Evolutionary conservation across 2,888 invertebrate genomes (phyloP).

Genomic region (Scaptomyza cyrtandrae): DNA sequence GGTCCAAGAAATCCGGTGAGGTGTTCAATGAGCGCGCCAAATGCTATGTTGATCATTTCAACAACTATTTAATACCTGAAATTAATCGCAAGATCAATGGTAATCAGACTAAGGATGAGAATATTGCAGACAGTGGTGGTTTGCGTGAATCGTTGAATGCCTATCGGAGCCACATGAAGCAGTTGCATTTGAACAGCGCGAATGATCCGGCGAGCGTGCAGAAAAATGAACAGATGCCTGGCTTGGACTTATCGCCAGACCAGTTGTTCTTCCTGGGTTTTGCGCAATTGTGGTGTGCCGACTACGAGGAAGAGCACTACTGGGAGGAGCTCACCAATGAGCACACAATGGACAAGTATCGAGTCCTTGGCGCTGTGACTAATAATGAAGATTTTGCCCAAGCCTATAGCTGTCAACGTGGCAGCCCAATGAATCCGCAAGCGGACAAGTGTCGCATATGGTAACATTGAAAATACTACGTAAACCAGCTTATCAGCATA

Average conservation of each 20-base stretch:
- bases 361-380: slow-evolving; percentile 79
- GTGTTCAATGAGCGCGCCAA: slow-evolving; percentile 73
- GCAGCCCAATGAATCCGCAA: slow-evolving; percentile 78
- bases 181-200: slow-evolving; percentile 18
- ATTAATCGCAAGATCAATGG: slow-evolving; percentile 80
- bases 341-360: slow-evolving; percentile 80
- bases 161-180: slow-evolving; percentile 73
- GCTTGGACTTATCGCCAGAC: slow-evolving; percentile 79
- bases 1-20: slow-evolving; percentile 72
- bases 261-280: slow-evolving; percentile 82
- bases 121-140: slow-evolving; percentile 82
- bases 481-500: slow-evolving; percentile 30
- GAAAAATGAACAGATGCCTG: slow-evolving; percentile 79
- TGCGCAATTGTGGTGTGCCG: slow-evolving; percentile 81
- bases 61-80: slow-evolving; percentile 76
- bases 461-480: slow-evolving; percentile 50
- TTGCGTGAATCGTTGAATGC: slow-evolving; percentile 71
- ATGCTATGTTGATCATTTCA: slow-evolving; percentile 78
- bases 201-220: slow-evolving; percentile 16
- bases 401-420: slow-evolving; percentile 74
- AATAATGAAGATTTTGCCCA: slow-evolving; percentile 79
- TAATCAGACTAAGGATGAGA: slow-evolving; percentile 77
- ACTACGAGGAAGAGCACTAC: slow-evolving; percentile 76
- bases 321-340: slow-evolving; percentile 78
- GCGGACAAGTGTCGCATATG: slow-evolving; percentile 76